Base-by-base conservation (phyloP, 2,888 invertebrate genomes). In the Melanostoma scalare region DNA sequence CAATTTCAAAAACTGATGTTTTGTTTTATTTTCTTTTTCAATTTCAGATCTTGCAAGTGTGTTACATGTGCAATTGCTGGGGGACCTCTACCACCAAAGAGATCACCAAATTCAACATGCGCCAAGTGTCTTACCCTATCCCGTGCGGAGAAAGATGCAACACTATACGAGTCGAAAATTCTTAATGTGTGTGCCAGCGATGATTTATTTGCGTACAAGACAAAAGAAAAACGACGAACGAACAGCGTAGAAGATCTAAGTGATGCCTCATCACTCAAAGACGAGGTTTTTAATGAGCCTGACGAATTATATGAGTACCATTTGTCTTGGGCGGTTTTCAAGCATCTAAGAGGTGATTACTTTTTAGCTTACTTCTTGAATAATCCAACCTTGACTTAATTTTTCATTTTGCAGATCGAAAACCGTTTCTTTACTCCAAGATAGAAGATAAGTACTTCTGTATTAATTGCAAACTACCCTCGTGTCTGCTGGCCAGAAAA, bases 241-340 rank as follows among this genome's bases (percentile, higher is more conserved):
- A 81, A 86, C 71, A 86, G 86, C 52, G 61, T 87, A n/a, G 87
- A 86, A 40, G 87, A 88, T 46, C 76, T 87, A 31, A 86, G 86
- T 6, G 87, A 87, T 69, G 87, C 82, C 81, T 89, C 75, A 86
- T 89, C 46, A 71, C 77, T 20, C 42, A 71, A 72, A 60, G 85
- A 85, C 74, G 74, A 76, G 44, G 82, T 85, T 6, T 74, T 79
- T 35, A 82, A 81, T 42, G 78, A 86, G 52, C 81, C 80, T 2
- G 85, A 82, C 6, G 78, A 81, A 61, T 55, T 67, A 69, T 56
- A 85, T 56, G 63, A 87, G 53, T 91, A 91, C 86, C 91, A 91
- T 82, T 87, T 91, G 46, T 89, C 91, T 65, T 91, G 91, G 91
- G 90, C 90, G 30, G 90, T 91, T 30, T 91, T 91, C 71, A 89